Conservation (phyloP, 2,797 vertebrate genomes). For the Acanthurus lineatus region DNA sequence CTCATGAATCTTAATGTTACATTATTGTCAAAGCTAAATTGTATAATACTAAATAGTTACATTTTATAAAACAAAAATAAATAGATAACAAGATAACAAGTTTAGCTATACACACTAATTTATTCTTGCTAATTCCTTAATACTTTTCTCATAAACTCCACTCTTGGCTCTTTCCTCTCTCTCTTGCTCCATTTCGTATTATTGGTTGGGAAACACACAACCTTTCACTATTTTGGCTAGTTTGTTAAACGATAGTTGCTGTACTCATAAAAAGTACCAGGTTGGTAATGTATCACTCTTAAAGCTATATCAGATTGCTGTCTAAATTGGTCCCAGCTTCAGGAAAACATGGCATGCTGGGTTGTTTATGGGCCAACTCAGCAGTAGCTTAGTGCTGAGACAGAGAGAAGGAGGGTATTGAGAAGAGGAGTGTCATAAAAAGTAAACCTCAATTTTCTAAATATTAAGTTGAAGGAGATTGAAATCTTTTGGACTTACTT, state of each 20-base stretch:
- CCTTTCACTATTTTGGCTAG: neutral
- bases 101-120: too few species aligned
- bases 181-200: neutral
- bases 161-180: neutral
- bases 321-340: slow-evolving; percentile 45
- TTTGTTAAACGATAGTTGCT: slow-evolving; percentile 15
- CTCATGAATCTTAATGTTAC: too few species aligned
- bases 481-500: slow-evolving; percentile 24
- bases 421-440: slow-evolving; percentile 28
- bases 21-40: too few species aligned
- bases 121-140: neutral
- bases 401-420: neutral
- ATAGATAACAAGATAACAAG: too few species aligned
- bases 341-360: slow-evolving; percentile 41
- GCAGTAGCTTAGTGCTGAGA: slow-evolving; percentile 29
- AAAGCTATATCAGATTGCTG: slow-evolving; percentile 33
- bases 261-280: neutral
- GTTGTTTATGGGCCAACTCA: slow-evolving; percentile 46
- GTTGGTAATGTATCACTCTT: slow-evolving; percentile 23
- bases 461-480: slow-evolving; percentile 43
- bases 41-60: too few species aligned
- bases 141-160: neutral
- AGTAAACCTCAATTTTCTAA: slow-evolving; percentile 30
- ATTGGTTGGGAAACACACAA: too few species aligned
- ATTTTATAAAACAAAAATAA: too few species aligned